These are phyloP conservation scores for Brachylomia viminalis DNA, from an alignment of 2,888 invertebrate genomes.

Conservation along the genomic window DNA sequence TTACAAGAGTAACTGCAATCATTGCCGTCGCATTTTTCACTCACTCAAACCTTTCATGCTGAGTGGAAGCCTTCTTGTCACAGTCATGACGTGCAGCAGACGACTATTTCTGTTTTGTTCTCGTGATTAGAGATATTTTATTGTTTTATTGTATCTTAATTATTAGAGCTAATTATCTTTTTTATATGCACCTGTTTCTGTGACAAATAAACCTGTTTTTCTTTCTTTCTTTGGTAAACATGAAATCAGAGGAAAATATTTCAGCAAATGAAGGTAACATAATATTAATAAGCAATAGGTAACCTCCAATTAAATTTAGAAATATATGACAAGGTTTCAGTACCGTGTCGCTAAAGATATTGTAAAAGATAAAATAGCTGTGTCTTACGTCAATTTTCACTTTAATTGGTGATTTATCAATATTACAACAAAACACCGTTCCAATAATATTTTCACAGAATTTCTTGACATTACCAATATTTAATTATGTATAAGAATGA, in stretches of 20 bases:
- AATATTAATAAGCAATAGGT: background rate
- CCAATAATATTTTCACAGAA: constrained; percentile 9
- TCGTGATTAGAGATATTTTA: no score
- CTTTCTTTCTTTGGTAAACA: no score
- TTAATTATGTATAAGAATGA: background rate
- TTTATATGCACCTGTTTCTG: no score
- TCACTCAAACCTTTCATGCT: no score
- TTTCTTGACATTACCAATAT: constrained; percentile 10
- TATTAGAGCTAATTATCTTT: no score
- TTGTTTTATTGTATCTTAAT: no score
- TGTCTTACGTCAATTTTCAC: constrained; percentile 11
- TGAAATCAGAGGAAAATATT: background rate
- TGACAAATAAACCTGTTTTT: no score
- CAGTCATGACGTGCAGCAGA: no score
- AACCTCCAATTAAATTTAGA: background rate
- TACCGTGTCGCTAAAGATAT: background rate
- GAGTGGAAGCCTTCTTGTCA: no score
- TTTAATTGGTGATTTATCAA: constrained; percentile 51
- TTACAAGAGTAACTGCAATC: background rate
- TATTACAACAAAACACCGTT: constrained; percentile 22
- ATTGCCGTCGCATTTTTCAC: no score
- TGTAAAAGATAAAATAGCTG: constrained; percentile 38
- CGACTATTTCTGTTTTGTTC: no score
- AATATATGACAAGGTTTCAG: background rate
- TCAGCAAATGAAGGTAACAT: no score